Evolutionary conservation across 2,797 vertebrate species (phyloP).

Genomic region (Alca torda): DNA sequence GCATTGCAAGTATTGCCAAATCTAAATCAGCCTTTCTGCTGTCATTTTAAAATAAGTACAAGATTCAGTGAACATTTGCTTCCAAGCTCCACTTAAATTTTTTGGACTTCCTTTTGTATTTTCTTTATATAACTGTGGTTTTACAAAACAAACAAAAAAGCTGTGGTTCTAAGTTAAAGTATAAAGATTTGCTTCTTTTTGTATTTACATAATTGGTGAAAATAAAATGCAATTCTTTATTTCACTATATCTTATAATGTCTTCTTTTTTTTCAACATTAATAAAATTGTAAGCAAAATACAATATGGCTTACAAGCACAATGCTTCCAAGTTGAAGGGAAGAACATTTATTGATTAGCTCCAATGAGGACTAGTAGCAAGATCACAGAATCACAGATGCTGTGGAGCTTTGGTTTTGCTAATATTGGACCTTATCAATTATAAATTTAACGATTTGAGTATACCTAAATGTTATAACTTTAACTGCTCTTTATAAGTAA

Average conservation of each 20-base stretch:
- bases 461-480: background rate
- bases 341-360: background rate
- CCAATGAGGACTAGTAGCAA: background rate
- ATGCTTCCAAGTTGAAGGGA: background rate
- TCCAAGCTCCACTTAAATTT: background rate
- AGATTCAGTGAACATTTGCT: background rate
- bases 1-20: background rate
- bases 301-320: background rate
- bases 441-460: background rate
- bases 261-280: background rate
- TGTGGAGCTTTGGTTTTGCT: background rate
- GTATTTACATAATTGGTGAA: background rate
- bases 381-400: background rate
- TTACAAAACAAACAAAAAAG: background rate
- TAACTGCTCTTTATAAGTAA: background rate
- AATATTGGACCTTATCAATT: background rate
- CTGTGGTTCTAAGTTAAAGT: background rate
- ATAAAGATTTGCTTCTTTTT: background rate
- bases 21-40: background rate
- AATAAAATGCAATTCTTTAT: background rate
- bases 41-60: background rate
- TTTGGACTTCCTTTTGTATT: background rate
- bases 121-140: background rate
- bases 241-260: background rate
- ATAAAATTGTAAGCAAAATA: background rate